Evolutionary conservation across 2,888 invertebrate genomes (phyloP).

Genomic region (Argyresthia goedartella): DNA sequence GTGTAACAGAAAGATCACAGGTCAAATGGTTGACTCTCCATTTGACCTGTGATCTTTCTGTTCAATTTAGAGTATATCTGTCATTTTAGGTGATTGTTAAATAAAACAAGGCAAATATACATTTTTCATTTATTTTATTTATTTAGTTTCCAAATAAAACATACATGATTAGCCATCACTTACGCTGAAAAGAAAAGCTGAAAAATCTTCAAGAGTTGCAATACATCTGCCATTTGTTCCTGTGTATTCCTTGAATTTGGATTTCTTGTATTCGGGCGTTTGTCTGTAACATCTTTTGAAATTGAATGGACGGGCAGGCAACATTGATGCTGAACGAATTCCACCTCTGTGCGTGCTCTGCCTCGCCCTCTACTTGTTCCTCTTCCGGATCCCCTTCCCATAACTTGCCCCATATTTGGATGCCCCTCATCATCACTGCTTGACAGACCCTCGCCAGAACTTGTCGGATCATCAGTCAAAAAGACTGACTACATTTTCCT

Average conservation of each 20-base stretch:
- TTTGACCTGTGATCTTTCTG: too few relatives aligned
- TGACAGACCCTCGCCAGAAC: not conserved
- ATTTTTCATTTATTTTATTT: too few relatives aligned
- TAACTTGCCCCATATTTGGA: not conserved
- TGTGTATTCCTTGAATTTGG: not conserved
- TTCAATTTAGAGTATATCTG: too few relatives aligned
- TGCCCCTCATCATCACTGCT: not conserved
- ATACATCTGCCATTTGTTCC: not conserved
- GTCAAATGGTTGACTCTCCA: too few relatives aligned
- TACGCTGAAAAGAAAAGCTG: too few relatives aligned
- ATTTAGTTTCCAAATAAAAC: too few relatives aligned
- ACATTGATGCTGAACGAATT: not conserved
- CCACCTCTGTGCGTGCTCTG: not conserved
- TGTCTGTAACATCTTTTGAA: conserved; percentile 1
- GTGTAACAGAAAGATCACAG: too few relatives aligned
- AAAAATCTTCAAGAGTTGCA: too few relatives aligned
- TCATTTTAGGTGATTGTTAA: too few relatives aligned
- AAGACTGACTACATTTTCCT: not conserved
- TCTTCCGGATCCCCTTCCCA: not conserved
- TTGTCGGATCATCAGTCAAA: not conserved
- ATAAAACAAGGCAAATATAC: too few relatives aligned
- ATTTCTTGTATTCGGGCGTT: not conserved
- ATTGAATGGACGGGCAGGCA: not conserved
- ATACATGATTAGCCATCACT: too few relatives aligned
- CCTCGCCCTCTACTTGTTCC: not conserved